Percentiles rank a stretch among this genome's conserved stretches.
Evolutionary conservation across 2,797 vertebrate genomes (phyloP).

Genomic region (Harpagifer antarcticus): DNA sequence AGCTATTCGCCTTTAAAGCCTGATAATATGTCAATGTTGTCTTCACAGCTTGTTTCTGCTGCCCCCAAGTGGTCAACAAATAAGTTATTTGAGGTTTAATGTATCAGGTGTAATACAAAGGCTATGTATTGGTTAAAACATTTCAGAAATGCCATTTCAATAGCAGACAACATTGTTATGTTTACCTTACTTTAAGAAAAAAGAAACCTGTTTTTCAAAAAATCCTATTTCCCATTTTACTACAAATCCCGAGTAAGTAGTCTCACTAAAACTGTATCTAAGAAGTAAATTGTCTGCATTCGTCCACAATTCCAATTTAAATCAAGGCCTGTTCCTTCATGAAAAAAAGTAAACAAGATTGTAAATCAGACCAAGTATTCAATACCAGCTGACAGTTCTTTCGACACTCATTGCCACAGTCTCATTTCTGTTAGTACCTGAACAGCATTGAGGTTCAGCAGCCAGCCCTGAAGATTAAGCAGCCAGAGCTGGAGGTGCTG

Average conservation of each 20-base stretch:
- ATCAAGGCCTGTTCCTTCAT: background rate
- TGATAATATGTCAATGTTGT: background rate
- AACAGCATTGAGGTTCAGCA: conserved; percentile 25
- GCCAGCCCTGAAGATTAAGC: conserved; percentile 9
- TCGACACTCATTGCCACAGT: conserved; percentile 1
- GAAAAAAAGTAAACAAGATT: conserved; percentile 22
- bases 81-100: background rate
- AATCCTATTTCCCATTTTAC: background rate
- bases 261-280: background rate
- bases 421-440: conserved; percentile 7
- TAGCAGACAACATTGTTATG: background rate
- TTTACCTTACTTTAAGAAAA: background rate
- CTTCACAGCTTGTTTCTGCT: background rate
- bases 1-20: background rate
- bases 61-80: background rate
- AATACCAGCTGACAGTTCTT: conserved; percentile 26
- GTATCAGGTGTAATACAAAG: too few relatives aligned
- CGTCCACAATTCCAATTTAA: background rate
- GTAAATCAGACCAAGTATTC: conserved; percentile 17
- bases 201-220: background rate
- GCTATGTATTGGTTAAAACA: background rate
- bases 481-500: conserved; percentile 41
- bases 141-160: background rate
- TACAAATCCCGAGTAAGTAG: background rate
- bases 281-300: background rate